Conservation (phyloP, 2,888 invertebrate genomes). For the Neuroscelio doddi region DNA sequence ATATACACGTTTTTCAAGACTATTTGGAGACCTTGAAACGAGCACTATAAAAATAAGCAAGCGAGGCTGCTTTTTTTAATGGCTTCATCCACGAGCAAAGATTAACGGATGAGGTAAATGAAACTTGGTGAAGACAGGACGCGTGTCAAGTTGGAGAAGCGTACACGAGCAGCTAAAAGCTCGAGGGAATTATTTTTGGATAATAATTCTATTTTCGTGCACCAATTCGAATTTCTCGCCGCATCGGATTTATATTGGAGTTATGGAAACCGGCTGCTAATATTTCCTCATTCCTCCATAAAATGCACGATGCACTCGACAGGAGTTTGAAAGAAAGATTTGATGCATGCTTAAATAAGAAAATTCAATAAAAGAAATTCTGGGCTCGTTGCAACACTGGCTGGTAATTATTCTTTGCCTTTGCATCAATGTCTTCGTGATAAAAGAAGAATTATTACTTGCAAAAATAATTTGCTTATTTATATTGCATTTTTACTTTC, state of each 20-base stretch:
- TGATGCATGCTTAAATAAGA: conserved; percentile 10
- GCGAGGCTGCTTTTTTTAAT: conserved; percentile 28
- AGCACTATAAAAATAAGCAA: conserved; percentile 12
- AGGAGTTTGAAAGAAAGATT: conserved; percentile 13
- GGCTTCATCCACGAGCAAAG: conserved; percentile 15
- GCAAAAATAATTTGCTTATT: too few relatives aligned
- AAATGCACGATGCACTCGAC: conserved; percentile 15
- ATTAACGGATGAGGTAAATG: conserved; percentile 22
- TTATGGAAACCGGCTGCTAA: conserved; percentile 8
- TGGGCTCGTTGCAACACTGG: too few relatives aligned
- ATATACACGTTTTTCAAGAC: too few relatives aligned
- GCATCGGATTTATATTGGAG: neutral
- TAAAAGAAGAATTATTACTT: too few relatives aligned
- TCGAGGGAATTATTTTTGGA: too few relatives aligned
- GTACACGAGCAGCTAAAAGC: too few relatives aligned
- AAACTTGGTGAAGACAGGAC: neutral
- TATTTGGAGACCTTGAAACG: conserved; percentile 16
- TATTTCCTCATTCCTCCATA: conserved; percentile 34
- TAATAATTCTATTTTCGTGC: conserved; percentile 30
- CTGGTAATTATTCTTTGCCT: too few relatives aligned
- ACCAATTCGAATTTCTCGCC: conserved; percentile 19
- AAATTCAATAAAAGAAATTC: too few relatives aligned
- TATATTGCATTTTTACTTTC: too few relatives aligned
- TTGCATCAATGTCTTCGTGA: too few relatives aligned
- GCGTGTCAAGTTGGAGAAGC: conserved; percentile 17